These are phyloP conservation scores for Drosophila trapezifrons DNA, from an alignment of 1,140 invertebrate genomes.

Conservation along the genomic window DNA sequence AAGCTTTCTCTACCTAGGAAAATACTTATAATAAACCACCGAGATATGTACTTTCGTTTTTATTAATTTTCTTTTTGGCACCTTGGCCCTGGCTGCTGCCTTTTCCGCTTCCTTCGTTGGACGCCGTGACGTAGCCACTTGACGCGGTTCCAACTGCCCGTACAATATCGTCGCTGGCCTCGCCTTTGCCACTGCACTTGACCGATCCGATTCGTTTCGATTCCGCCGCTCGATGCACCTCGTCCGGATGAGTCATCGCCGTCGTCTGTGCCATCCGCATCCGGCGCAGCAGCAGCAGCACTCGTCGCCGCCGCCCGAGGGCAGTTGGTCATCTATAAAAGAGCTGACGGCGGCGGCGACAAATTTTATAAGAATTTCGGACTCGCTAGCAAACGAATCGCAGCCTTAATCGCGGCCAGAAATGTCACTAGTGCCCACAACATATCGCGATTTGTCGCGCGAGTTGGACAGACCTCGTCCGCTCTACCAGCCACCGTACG, in stretches of 20 bases:
- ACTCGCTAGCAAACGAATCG: slow-evolving; percentile 47
- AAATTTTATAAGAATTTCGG: slow-evolving; percentile 66
- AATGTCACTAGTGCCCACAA: slow-evolving; percentile 75
- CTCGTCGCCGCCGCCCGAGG: slow-evolving; percentile 39
- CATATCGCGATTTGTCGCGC: slow-evolving; percentile 73
- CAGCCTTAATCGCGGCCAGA: slow-evolving; percentile 37
- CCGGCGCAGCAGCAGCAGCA: slow-evolving; percentile 32
- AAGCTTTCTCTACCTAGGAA: background rate
- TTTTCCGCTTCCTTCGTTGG: slow-evolving; percentile 30
- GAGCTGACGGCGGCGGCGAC: slow-evolving; percentile 45
- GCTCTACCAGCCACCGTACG: slow-evolving; percentile 68
- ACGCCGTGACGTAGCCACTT: slow-evolving; percentile 47
- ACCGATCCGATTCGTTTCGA: slow-evolving; percentile 38
- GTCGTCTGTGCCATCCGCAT: slow-evolving; percentile 58
- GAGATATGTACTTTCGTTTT: slow-evolving; percentile 40
- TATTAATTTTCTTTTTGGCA: background rate
- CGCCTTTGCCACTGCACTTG: slow-evolving; percentile 56
- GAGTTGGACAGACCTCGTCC: slow-evolving; percentile 70
- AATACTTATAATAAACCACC: background rate
- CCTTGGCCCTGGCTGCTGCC: slow-evolving; percentile 16
- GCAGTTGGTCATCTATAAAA: slow-evolving; percentile 64
- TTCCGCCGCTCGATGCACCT: slow-evolving; percentile 58
- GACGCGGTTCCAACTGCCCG: slow-evolving; percentile 49
- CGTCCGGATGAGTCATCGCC: slow-evolving; percentile 65
- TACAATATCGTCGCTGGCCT: slow-evolving; percentile 46